These are phyloP conservation scores for Gobio occitaniae DNA, from an alignment of 2,797 vertebrate species.

Conservation along the genomic window DNA sequence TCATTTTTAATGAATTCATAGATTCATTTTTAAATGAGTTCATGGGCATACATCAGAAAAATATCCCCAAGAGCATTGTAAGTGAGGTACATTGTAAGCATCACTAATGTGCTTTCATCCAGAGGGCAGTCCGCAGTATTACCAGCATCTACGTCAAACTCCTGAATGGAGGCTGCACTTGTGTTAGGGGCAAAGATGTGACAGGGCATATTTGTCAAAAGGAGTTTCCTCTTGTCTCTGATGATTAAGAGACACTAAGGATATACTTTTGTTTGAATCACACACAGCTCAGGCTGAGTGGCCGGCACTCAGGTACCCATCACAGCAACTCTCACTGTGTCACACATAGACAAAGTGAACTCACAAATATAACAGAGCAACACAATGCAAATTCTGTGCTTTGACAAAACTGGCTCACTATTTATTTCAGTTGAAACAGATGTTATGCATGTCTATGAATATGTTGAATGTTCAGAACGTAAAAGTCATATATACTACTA, in stretches of 20 bases:
- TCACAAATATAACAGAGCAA: slow-evolving; percentile 11
- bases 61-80: slow-evolving; percentile 27
- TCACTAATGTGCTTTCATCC: slow-evolving; percentile 30
- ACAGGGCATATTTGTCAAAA: slow-evolving; percentile 62
- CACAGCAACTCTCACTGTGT: slow-evolving; percentile 12
- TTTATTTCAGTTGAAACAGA: background rate
- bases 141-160: slow-evolving; percentile 38
- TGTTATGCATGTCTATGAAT: background rate
- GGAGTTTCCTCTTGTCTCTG: slow-evolving; percentile 57
- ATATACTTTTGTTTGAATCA: slow-evolving; percentile 54
- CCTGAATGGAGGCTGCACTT: slow-evolving; percentile 41
- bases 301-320: slow-evolving; percentile 28
- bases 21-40: slow-evolving; percentile 22
- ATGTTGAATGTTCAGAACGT: background rate
- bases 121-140: slow-evolving; percentile 36
- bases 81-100: slow-evolving; percentile 10
- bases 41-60: slow-evolving; percentile 1
- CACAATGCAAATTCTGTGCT: background rate
- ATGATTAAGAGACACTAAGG: slow-evolving; percentile 60
- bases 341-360: slow-evolving; percentile 24
- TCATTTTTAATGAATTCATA: slow-evolving; percentile 36
- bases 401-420: background rate
- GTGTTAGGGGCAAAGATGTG: slow-evolving; percentile 50
- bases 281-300: slow-evolving; percentile 41
- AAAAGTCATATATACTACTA: too few species aligned